These are phyloP conservation scores for Pherbina coryleti DNA, from an alignment of 2,888 invertebrate species.

Conservation along the genomic window DNA sequence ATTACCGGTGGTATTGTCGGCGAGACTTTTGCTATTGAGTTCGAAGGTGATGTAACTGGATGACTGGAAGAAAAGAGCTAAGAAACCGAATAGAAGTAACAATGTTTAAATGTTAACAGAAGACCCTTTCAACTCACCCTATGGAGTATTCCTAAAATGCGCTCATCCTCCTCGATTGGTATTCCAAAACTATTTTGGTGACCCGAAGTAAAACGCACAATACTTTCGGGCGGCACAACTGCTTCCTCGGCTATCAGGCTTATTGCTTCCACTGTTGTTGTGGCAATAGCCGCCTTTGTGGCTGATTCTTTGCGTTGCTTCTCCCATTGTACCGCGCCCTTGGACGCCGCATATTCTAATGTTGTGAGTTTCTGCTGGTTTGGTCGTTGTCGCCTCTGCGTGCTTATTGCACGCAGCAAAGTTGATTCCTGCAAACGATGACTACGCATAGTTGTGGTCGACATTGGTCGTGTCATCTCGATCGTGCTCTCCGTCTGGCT, in stretches of 20 bases:
- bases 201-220: constrained; percentile 73
- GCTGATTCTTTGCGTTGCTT: constrained; percentile 44
- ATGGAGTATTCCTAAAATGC: constrained; percentile 65
- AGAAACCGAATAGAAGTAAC: neutral
- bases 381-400: constrained; percentile 35
- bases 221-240: constrained; percentile 56
- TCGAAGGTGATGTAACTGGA: constrained; percentile 35
- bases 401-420: constrained; percentile 52
- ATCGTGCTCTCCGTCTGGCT: constrained; percentile 35
- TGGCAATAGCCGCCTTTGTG: neutral
- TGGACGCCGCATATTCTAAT: constrained; percentile 42
- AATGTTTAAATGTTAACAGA: neutral
- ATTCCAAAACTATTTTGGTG: constrained; percentile 76
- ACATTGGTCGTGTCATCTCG: constrained; percentile 32
- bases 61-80: constrained; percentile 46
- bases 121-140: constrained; percentile 55
- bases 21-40: constrained; percentile 69
- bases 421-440: constrained; percentile 55
- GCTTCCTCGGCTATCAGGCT: constrained; percentile 45
- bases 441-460: constrained; percentile 22
- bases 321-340: constrained; percentile 43
- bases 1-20: constrained; percentile 74
- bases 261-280: constrained; percentile 39
- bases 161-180: constrained; percentile 74
- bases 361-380: constrained; percentile 49